Base-by-base conservation (phyloP, 2,113 vertebrate species). In the Poeciliopsis occidentalis region DNA sequence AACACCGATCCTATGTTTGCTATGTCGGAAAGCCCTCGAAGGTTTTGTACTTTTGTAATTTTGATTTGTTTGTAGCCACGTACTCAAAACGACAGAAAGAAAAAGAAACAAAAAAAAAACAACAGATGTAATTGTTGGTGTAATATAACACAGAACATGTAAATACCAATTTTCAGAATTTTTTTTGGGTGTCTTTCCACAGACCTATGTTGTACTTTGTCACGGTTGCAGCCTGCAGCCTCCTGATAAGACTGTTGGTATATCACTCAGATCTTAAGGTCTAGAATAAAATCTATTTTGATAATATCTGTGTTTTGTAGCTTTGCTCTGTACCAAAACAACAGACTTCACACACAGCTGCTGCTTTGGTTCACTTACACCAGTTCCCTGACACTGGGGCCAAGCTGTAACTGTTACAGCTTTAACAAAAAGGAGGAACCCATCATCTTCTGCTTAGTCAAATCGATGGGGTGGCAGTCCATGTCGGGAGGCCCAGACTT, bases 281-380 rank as follows among this genome's bases (percentile, higher is more conserved):
- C 96, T 97, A 97, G 39, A 99, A 99, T 99, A 99, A 99, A 98
- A 97, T 99, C 96, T 99, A 99, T 99, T 99, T 99, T 99, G 98
- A 98, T 98, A 99, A 96, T 95, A 97, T 75, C 15, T 39, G 91
- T 95, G 92, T 90, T 41, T 90, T 92, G 86, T 80, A 88, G 66
- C 87, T 87, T 89, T 67, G 13, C 19, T 60, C 12, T 67, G 66
- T 0, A 69, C 80, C 67, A 15, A 12, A 41, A 41, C 39, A 13
- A 41, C 39, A 41, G 39, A 41, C 39, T 41, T 13, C 12, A 41
- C 39, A 41, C 39, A 41, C 37, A 41, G 39, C 11, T 41, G 39
- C 39, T 41, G 39, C 11, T 41, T 12, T 41, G 39, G 39, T 41
- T 34, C 34, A 34, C 34, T 34, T 34, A 34, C 34, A 34, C 10